Evolutionary conservation across 2,888 invertebrate species (phyloP).

Genomic region (Nymphalis urticae): DNA sequence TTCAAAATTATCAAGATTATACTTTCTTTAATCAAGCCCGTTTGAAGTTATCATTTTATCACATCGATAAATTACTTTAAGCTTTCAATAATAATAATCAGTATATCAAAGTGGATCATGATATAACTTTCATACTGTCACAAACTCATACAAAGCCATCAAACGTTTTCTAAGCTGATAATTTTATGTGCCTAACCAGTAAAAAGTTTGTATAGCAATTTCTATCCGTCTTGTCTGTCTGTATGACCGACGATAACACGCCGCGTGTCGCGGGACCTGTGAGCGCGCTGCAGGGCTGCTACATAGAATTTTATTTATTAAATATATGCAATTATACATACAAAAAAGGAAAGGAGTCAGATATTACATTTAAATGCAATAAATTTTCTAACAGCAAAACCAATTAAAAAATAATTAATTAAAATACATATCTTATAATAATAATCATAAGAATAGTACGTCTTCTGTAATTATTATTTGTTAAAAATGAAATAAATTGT

Average conservation of each 20-base stretch:
- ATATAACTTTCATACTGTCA: slow-evolving; percentile 29
- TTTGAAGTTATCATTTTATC: slow-evolving; percentile 9
- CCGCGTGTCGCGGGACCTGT: slow-evolving; percentile 66
- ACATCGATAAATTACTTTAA: slow-evolving; percentile 8
- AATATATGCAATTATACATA: not conserved
- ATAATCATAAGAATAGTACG: not conserved
- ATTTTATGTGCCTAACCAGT: slow-evolving; percentile 46
- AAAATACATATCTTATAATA: not conserved
- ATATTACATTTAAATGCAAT: no score
- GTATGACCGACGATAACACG: slow-evolving; percentile 71
- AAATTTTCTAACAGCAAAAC: no score
- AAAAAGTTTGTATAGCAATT: slow-evolving; percentile 65
- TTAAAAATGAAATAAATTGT: not conserved
- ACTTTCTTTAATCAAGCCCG: not conserved
- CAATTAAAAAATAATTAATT: not conserved
- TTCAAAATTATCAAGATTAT: not conserved
- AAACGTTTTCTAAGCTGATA: slow-evolving; percentile 41
- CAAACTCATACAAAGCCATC: slow-evolving; percentile 28
- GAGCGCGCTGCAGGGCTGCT: slow-evolving; percentile 58
- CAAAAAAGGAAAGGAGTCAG: not conserved
- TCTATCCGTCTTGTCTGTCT: slow-evolving; percentile 64
- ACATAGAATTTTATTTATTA: slow-evolving; percentile 30
- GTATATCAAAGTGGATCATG: slow-evolving; percentile 13
- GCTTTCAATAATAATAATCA: slow-evolving; percentile 7
- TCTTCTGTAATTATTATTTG: not conserved